Evolutionary conservation across 2,888 invertebrate genomes (phyloP).

Genomic region (Carpatolechia fugitivella): DNA sequence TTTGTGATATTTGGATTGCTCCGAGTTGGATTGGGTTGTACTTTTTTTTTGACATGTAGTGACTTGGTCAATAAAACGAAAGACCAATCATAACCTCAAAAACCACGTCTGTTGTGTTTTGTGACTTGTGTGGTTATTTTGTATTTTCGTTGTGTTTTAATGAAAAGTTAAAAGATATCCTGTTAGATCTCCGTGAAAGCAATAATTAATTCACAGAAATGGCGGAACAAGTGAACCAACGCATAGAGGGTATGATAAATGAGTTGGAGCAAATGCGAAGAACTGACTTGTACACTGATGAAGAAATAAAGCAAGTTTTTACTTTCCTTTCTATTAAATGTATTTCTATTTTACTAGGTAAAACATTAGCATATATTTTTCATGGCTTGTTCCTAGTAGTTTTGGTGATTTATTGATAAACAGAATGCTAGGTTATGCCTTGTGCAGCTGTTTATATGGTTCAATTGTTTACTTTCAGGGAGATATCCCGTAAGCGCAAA

Average conservation of each 20-base stretch:
- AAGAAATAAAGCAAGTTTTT: slow-evolving; percentile 82
- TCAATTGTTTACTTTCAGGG: slow-evolving; percentile 64
- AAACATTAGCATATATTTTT: too few species aligned
- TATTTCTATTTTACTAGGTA: too few species aligned
- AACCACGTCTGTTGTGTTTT: slow-evolving; percentile 9
- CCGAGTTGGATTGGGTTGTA: too few species aligned
- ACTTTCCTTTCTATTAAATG: not conserved
- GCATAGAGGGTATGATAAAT: slow-evolving; percentile 87
- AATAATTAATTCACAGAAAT: slow-evolving; percentile 61
- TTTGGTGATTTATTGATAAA: too few species aligned
- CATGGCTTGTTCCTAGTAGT: too few species aligned
- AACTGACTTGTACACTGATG: slow-evolving; percentile 83
- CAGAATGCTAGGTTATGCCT: too few species aligned
- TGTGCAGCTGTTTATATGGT: too few species aligned
- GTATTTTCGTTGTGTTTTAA: not conserved
- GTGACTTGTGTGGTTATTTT: not conserved
- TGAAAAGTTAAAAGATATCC: not conserved
- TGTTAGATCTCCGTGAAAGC: not conserved
- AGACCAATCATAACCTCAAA: slow-evolving; percentile 17
- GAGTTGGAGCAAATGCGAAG: slow-evolving; percentile 90
- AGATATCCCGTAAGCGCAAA: slow-evolving; percentile 83
- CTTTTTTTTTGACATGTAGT: too few species aligned
- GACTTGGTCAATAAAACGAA: slow-evolving; percentile 8
- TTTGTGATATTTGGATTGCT: too few species aligned
- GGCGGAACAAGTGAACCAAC: slow-evolving; percentile 90